Percentiles rank a stretch among this genome's conserved stretches.
phyloP scores from a whole-genome alignment of 2,797 vertebrate species.

The Toxotes lorentzi region DNA sequence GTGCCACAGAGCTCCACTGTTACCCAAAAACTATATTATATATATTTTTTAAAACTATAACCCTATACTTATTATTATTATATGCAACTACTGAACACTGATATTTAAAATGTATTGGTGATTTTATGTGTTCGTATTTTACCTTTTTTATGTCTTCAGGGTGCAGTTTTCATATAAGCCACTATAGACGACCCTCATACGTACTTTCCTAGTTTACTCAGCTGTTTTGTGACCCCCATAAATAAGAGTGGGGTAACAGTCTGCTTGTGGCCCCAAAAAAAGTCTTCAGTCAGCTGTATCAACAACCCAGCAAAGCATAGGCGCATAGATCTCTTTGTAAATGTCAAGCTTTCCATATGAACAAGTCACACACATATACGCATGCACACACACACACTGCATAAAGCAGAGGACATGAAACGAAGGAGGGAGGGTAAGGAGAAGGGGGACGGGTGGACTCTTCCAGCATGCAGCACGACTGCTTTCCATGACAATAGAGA shows the following conservation, averaged over 20 bases:
- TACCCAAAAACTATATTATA: too few relatives aligned
- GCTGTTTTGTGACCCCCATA: not conserved
- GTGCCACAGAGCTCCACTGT: not conserved
- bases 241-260: not conserved
- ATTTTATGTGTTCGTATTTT: too few relatives aligned
- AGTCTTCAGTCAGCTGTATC: constrained; percentile 4
- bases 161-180: too few relatives aligned
- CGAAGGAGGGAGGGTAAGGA: not conserved
- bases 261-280: not conserved
- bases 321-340: constrained; percentile 44
- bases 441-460: not conserved
- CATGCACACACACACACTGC: not conserved
- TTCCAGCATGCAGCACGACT: constrained; percentile 32
- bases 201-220: too few relatives aligned
- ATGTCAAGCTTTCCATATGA: constrained; percentile 67
- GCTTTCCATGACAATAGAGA: constrained; percentile 62
- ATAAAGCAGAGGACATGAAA: constrained; percentile 32
- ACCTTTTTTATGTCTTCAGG: too few relatives aligned
- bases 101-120: too few relatives aligned
- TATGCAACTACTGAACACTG: too few relatives aligned
- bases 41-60: too few relatives aligned
- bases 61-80: too few relatives aligned
- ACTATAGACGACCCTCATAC: too few relatives aligned
- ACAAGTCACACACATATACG: constrained; percentile 13
- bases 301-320: constrained; percentile 9